These are phyloP conservation scores for Incurvaria masculella DNA, from an alignment of 2,888 invertebrate genomes.

Conservation along the genomic window DNA sequence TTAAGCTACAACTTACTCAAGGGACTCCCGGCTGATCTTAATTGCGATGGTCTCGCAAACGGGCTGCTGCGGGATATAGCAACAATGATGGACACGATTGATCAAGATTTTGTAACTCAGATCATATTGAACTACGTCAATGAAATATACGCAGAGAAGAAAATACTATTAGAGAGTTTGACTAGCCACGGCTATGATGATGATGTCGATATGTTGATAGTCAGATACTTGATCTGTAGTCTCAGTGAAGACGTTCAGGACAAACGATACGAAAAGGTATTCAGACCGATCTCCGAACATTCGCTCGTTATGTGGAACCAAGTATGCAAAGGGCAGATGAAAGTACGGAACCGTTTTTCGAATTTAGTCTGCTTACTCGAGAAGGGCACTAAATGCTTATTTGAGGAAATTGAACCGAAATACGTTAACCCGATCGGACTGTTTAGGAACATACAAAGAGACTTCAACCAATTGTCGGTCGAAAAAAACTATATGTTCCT, in stretches of 20 bases:
- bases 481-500: slow-evolving; percentile 29
- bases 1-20: slow-evolving; percentile 29
- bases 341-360: slow-evolving; percentile 19
- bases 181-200: slow-evolving; percentile 7
- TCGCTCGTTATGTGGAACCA: slow-evolving; percentile 23
- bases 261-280: slow-evolving; percentile 24
- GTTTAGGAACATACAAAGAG: slow-evolving; percentile 21
- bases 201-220: slow-evolving; percentile 19
- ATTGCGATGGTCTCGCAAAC: slow-evolving; percentile 16
- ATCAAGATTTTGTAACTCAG: slow-evolving; percentile 24
- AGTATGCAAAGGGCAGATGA: slow-evolving; percentile 16
- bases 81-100: slow-evolving; percentile 25
- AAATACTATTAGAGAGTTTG: slow-evolving; percentile 5
- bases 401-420: slow-evolving; percentile 15
- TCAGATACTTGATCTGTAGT: slow-evolving; percentile 26
- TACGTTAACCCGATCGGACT: slow-evolving; percentile 23
- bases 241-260: slow-evolving; percentile 24
- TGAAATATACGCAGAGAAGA: slow-evolving; percentile 20
- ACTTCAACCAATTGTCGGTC: slow-evolving; percentile 21
- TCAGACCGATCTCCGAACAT: slow-evolving; percentile 25
- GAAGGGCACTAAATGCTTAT: background rate
- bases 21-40: slow-evolving; percentile 18
- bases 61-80: slow-evolving; percentile 19
- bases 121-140: slow-evolving; percentile 25
- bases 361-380: slow-evolving; percentile 20